Evolutionary conservation across 2,888 invertebrate genomes (phyloP).

Genomic region (Perithous albicinctus): DNA sequence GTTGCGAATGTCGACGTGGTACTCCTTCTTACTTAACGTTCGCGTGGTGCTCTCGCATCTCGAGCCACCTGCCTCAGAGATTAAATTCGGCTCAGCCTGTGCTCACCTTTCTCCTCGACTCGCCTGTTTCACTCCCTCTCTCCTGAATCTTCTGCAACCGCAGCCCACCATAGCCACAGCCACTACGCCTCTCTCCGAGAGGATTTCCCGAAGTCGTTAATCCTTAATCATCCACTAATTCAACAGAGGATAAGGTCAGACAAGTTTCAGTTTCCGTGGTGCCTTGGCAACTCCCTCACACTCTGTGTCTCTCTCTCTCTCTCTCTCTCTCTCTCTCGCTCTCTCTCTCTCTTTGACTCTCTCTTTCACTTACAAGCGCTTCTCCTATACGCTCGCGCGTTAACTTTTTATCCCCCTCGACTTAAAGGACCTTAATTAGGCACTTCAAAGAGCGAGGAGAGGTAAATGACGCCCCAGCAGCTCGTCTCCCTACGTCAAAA

Average conservation of each 20-base stretch:
- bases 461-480: conserved; percentile 5
- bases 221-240: conserved; percentile 74
- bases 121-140: conserved; percentile 1
- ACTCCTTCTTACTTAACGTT: conserved; percentile 69
- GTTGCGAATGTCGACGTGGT: conserved; percentile 58
- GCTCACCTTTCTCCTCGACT: conserved; percentile 37
- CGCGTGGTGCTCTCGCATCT: conserved; percentile 58
- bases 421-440: conserved; percentile 57
- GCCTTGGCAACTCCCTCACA: not conserved
- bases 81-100: conserved; percentile 70
- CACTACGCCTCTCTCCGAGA: conserved; percentile 40
- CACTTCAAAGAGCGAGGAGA: conserved; percentile 51
- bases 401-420: conserved; percentile 59
- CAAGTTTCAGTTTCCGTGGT: conserved; percentile 70
- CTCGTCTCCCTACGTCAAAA: conserved; percentile 4
- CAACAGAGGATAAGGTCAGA: conserved; percentile 67
- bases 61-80: conserved; percentile 65
- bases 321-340: conserved; percentile 11
- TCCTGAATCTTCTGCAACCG: conserved; percentile 49
- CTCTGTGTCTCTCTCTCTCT: not conserved
- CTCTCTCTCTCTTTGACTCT: not conserved
- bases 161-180: conserved; percentile 44
- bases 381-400: conserved; percentile 23
- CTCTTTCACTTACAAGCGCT: not conserved
- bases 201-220: conserved; percentile 69